Base-by-base conservation (phyloP, 2,113 vertebrate genomes). In the Sander lucioperca region DNA sequence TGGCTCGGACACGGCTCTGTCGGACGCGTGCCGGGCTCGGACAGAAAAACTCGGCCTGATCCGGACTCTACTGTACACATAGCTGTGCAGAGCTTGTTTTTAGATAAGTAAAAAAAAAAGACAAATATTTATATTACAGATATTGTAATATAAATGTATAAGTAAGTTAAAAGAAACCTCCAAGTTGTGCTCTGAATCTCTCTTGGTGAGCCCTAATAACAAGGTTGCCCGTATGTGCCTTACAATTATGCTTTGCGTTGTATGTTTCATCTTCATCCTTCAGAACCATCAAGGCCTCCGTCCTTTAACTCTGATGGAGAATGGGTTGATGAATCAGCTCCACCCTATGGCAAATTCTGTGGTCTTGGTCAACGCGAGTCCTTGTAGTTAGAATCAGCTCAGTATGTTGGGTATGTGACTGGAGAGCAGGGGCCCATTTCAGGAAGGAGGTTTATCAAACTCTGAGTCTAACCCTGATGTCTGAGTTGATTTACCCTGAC, bases 181-280 rank as follows among this genome's bases (percentile, higher is more conserved):
- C 6, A 61, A 30, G 33, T 48, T 62, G 13, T 51, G 36, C 80
- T 72, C 39, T 30, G 11, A 77, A 63, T 54, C 36, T 59, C 51
- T 69, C 23, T 64, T 57, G 56, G 47, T 61, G 47, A 75, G 48
- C 75, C 54, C 68, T 91, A 91, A 92, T 92, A 65, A 92, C 88
- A 93, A 85, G 87, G 81, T 74, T 19, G 56, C 59, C 15, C 10
- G 1, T n/a, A 23, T 36, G 43, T 74, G 78, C 88, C 82, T 87
- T 84, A 63, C 67, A 92, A 91, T 92, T 90, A 91, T 45, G 39
- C 48, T 74, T 30, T 72, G 57, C 15, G 5, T 77, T 10, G 15
- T 51, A 54, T 68, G 73, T 85, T 91, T 89, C 74, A 88, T 90
- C 64, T 86, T 43, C 62, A 73, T 79, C 71, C 62, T 58, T 85